Base-by-base conservation (phyloP, 2,888 invertebrate species). In the Chalcosyrphus nemorum region DNA sequence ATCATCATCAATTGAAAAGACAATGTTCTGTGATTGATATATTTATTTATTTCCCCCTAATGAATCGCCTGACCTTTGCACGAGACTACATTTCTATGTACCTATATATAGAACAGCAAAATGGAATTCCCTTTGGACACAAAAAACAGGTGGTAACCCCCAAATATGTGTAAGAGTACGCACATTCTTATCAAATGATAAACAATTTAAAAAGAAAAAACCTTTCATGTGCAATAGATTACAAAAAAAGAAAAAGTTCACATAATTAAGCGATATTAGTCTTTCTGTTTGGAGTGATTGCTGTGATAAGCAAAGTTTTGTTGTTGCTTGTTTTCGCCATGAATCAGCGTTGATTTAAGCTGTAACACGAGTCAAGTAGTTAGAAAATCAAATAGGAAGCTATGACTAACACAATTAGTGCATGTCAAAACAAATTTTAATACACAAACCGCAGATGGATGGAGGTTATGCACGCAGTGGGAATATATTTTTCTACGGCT, bases 31-130 rank as follows among this genome's bases (percentile, higher is more conserved):
- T n/a, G 29, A 29, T 32, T 54, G 54, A 54, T 54, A 32, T 54
- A 9, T 17, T 29, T 1, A 15, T 6, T 13, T 7, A n/a, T n/a
- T n/a, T n/a, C n/a, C n/a, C 11, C 11, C 24, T 29, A 15, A 32
- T 21, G n/a, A n/a, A 4, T 52, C 65, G 5, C 15, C 24, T 66
- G 38, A 66, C 27, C 52, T 66, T 66, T 27, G 52, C 65, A 27
- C 52, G 38, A n/a, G 27, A 15, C 50, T 2, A 24, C 13, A 7
- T 27, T 4, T 27, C 6, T 24, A 52, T 27, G 24, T 27, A 24
- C 11, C 24, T 27, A 5, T 24, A 52, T 27, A 27, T 27, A 24
- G n/a, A 38, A n/a, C 21, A 2, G 4, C 2, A 32, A 32, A 11
- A 17, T 7, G 17, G 52, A 7, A 52, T 65, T 65, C 35, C 7